A percentile compares a stretch with the other conserved stretches of the same genome.
phyloP scores from a whole-genome alignment of 2,113 vertebrate species.

The Bostrychus sinensis region DNA sequence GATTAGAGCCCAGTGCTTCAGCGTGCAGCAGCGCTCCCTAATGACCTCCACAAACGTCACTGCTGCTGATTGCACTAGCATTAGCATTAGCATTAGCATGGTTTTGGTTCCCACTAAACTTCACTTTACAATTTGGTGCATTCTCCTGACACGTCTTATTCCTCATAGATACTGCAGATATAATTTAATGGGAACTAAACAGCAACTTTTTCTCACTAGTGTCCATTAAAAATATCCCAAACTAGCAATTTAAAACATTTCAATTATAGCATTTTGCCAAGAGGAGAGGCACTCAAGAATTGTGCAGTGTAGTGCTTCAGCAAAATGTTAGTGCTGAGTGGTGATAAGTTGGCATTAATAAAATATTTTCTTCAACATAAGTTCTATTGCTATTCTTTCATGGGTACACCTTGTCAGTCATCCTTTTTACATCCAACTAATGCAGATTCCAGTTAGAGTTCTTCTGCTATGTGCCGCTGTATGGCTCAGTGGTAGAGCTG shows the following conservation, averaged over 20 bases:
- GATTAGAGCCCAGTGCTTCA: conserved; percentile 55
- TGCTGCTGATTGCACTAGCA: conserved; percentile 55
- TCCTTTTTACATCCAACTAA: too few relatives aligned
- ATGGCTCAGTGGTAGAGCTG: too few relatives aligned
- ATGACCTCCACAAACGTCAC: conserved; percentile 56
- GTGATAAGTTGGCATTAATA: too few relatives aligned
- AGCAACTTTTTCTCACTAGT: neutral
- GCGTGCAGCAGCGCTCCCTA: conserved; percentile 30
- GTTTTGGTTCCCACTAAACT: conserved; percentile 32
- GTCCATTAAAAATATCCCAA: neutral
- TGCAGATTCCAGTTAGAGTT: too few relatives aligned
- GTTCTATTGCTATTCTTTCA: too few relatives aligned
- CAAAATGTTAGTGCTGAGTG: too few relatives aligned
- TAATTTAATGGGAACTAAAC: neutral
- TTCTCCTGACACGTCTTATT: neutral
- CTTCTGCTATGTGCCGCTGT: too few relatives aligned
- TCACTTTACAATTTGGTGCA: conserved; percentile 2
- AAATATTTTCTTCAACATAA: too few relatives aligned
- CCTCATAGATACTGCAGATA: neutral
- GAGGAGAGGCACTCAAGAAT: conserved; percentile 9
- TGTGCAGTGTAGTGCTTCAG: too few relatives aligned
- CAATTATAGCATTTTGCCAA: conserved; percentile 5
- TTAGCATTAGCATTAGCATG: conserved; percentile 46
- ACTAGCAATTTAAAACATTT: too few relatives aligned
- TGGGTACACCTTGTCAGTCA: too few relatives aligned